These are phyloP conservation scores for Proales similis DNA, from an alignment of 1,140 invertebrate species.

Conservation along the genomic window DNA sequence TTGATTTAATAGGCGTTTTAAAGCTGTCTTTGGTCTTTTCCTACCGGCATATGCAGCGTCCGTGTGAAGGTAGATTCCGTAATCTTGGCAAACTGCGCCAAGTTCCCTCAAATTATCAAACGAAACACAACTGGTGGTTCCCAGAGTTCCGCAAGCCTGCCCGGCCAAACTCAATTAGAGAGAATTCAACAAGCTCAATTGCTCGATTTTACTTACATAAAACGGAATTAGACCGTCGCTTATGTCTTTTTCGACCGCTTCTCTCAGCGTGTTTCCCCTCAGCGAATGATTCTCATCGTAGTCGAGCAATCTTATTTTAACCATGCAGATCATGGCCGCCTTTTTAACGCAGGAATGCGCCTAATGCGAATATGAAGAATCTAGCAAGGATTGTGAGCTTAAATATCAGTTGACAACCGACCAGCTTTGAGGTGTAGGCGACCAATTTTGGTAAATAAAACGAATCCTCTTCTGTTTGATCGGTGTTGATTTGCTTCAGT, in stretches of 20 bases:
- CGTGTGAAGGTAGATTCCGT: slow-evolving; percentile 78
- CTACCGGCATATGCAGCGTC: slow-evolving; percentile 84
- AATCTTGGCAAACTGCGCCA: slow-evolving; percentile 67
- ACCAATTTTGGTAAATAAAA: slow-evolving; percentile 87
- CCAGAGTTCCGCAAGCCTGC: slow-evolving; percentile 74
- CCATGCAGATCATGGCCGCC: slow-evolving; percentile 95
- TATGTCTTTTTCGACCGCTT: slow-evolving; percentile 62
- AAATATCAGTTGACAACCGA: slow-evolving; percentile 41
- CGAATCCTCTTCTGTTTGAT: slow-evolving; percentile 67
- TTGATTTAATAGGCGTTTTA: slow-evolving; percentile 87
- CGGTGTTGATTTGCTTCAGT: slow-evolving; percentile 1
- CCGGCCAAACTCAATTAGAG: slow-evolving; percentile 60
- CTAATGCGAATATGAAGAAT: slow-evolving; percentile 50
- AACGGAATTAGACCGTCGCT: slow-evolving; percentile 78
- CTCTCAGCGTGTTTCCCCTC: slow-evolving; percentile 72
- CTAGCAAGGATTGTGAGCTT: background rate
- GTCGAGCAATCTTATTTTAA: slow-evolving; percentile 90
- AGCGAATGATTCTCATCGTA: slow-evolving; percentile 86
- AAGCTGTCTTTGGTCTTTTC: too few species aligned
- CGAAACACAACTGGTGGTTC: slow-evolving; percentile 79
- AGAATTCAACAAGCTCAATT: background rate
- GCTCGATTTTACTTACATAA: slow-evolving; percentile 86
- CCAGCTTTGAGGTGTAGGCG: slow-evolving; percentile 66
- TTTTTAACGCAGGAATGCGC: slow-evolving; percentile 99
- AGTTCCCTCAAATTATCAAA: slow-evolving; percentile 81